phyloP scores from a whole-genome alignment of 2,888 invertebrate species.

The Agrilus mali region DNA sequence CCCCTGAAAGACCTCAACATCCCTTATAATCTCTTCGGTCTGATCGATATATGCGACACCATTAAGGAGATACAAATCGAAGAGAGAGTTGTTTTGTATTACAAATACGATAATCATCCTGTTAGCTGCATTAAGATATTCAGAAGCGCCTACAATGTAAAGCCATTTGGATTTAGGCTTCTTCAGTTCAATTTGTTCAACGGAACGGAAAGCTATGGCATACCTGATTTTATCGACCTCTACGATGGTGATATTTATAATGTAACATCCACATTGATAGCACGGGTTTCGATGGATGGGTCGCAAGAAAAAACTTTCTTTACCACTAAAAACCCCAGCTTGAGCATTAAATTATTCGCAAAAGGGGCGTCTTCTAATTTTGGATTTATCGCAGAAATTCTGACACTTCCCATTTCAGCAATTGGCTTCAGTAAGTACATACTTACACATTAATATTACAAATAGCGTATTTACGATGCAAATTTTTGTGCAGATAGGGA shows the following conservation, averaged over 20 bases:
- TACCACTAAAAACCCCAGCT: conserved; percentile 59
- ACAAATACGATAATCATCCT: conserved; percentile 92
- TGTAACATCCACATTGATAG: conserved; percentile 58
- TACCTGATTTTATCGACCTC: conserved; percentile 71
- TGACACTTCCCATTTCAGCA: conserved; percentile 85
- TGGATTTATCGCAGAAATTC: conserved; percentile 95
- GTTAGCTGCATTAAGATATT: conserved; percentile 98
- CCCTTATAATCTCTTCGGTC: conserved; percentile 84
- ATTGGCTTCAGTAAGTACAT: conserved; percentile 71
- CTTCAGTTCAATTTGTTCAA: conserved; percentile 88
- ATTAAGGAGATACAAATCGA: conserved; percentile 83
- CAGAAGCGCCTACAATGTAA: conserved; percentile 69
- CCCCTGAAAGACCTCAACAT: conserved; percentile 71
- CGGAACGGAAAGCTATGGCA: conserved; percentile 66
- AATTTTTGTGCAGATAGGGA: conserved; percentile 59
- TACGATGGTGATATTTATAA: conserved; percentile 92
- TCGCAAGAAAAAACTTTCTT: conserved; percentile 63
- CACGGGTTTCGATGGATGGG: conserved; percentile 59
- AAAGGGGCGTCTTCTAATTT: conserved; percentile 89
- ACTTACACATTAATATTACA: conserved; percentile 3
- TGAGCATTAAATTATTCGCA: conserved; percentile 85
- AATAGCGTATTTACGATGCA: not conserved
- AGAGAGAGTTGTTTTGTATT: conserved; percentile 83
- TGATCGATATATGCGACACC: conserved; percentile 94
- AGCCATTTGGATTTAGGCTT: conserved; percentile 80